A percentile compares a stretch with the other conserved stretches of the same genome.
These are phyloP conservation scores for Octopus sinensis DNA, from an alignment of 1,140 invertebrate genomes.

Conservation along the genomic window DNA sequence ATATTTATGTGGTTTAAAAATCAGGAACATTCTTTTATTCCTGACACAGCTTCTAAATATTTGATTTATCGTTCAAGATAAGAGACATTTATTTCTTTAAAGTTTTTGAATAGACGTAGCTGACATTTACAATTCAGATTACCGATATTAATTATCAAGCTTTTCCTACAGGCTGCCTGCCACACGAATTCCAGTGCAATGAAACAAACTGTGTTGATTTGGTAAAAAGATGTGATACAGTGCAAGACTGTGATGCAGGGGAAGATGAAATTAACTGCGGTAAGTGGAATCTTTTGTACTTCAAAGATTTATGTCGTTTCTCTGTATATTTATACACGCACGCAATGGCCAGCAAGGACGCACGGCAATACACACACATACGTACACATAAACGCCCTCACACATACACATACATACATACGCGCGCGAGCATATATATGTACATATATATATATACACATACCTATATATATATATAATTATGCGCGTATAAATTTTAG, in stretches of 20 bases:
- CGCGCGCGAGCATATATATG: background rate
- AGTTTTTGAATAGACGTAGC: too few relatives aligned
- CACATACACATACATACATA: background rate
- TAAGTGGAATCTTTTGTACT: constrained; percentile 36
- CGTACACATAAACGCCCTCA: background rate
- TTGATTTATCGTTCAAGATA: too few relatives aligned
- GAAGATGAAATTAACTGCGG: constrained; percentile 61
- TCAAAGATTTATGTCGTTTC: too few relatives aligned
- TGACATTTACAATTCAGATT: background rate
- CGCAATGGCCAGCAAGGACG: background rate
- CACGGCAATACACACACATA: background rate
- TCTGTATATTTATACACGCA: background rate
- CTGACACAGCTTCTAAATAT: background rate
- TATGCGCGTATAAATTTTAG: background rate
- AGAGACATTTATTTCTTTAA: too few relatives aligned
- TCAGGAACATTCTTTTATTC: background rate
- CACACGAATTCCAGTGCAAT: constrained; percentile 62
- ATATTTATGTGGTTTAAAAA: background rate
- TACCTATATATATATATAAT: background rate
- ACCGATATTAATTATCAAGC: background rate
- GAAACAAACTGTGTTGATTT: constrained; percentile 60
- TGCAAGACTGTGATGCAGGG: constrained; percentile 62
- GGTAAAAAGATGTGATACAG: constrained; percentile 61
- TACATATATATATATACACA: background rate
- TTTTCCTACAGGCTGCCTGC: constrained; percentile 52